phyloP scores from a whole-genome alignment of 2,888 invertebrate genomes.

The Drosophila barbarae region DNA sequence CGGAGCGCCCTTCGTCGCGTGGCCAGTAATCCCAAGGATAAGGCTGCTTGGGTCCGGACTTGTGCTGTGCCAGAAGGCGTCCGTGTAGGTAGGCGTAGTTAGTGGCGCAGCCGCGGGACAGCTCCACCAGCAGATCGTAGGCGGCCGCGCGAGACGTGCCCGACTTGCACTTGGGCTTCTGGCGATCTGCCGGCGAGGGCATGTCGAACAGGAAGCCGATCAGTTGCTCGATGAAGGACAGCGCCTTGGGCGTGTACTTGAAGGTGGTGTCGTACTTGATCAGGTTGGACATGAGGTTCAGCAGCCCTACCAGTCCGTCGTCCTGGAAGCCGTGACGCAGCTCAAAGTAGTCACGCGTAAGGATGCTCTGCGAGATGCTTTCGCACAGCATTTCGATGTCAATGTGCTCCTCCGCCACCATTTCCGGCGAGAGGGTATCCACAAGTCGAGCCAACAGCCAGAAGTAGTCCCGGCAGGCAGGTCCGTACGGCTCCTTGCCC shows the following conservation, averaged over 20 bases:
- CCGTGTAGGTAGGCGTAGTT: constrained; percentile 92
- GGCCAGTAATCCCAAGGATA: constrained; percentile 99
- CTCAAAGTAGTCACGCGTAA: constrained; percentile 90
- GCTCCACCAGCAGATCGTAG: constrained; percentile 93
- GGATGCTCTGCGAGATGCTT: constrained; percentile 87
- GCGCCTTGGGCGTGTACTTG: constrained; percentile 89
- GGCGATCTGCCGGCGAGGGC: constrained; percentile 90
- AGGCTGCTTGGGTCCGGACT: constrained; percentile 89
- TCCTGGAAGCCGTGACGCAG: constrained; percentile 91
- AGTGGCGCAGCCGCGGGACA: constrained; percentile 90
- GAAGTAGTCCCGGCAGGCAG: constrained; percentile 96
- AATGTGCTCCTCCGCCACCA: constrained; percentile 81
- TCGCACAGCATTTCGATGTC: constrained; percentile 88
- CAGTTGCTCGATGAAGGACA: constrained; percentile 82
- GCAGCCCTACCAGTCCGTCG: constrained; percentile 92
- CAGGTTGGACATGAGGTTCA: constrained; percentile 92
- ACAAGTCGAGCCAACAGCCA: constrained; percentile 94
- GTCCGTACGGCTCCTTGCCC: constrained; percentile 96
- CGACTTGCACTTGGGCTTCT: constrained; percentile 96
- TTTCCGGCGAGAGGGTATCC: constrained; percentile 90
- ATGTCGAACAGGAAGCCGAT: constrained; percentile 94
- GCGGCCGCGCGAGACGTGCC: constrained; percentile 93
- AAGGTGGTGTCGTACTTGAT: constrained; percentile 93
- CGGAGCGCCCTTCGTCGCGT: constrained; percentile 95
- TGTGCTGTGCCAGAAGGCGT: constrained; percentile 91